phyloP scores from a whole-genome alignment of 2,797 vertebrate genomes.

The Stomatorhinus walkeri region DNA sequence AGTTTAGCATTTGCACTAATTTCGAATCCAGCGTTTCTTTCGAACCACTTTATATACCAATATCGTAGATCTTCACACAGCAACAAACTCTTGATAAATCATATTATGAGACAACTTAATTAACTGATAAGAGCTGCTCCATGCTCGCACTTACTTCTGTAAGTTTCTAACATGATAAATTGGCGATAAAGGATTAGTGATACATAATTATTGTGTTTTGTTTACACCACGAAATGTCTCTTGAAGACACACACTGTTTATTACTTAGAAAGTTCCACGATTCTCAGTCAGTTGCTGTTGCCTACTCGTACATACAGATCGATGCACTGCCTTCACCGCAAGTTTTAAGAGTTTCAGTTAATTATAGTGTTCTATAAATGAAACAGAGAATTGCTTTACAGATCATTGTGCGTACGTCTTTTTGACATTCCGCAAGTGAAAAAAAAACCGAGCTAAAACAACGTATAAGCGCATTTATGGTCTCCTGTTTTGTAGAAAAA shows the following conservation, averaged over 20 bases:
- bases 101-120: constrained; percentile 8
- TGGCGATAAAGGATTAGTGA: neutral
- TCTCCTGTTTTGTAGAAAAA: neutral
- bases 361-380: neutral
- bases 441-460: neutral
- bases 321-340: neutral
- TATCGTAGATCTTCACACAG: neutral
- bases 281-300: neutral
- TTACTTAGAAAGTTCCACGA: neutral
- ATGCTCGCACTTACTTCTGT: neutral
- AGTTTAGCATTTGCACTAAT: neutral
- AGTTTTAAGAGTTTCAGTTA: neutral
- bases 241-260: neutral
- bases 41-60: neutral
- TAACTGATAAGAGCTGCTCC: neutral
- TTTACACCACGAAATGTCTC: neutral
- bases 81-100: constrained; percentile 2
- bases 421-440: neutral
- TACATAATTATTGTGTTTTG: neutral
- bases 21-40: neutral
- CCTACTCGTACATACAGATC: neutral
- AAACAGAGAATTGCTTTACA: neutral
- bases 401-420: neutral
- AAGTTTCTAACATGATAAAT: neutral
- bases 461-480: neutral